These are phyloP conservation scores for Oreocharis arfaki DNA, from an alignment of 2,113 vertebrate genomes.

Conservation along the genomic window DNA sequence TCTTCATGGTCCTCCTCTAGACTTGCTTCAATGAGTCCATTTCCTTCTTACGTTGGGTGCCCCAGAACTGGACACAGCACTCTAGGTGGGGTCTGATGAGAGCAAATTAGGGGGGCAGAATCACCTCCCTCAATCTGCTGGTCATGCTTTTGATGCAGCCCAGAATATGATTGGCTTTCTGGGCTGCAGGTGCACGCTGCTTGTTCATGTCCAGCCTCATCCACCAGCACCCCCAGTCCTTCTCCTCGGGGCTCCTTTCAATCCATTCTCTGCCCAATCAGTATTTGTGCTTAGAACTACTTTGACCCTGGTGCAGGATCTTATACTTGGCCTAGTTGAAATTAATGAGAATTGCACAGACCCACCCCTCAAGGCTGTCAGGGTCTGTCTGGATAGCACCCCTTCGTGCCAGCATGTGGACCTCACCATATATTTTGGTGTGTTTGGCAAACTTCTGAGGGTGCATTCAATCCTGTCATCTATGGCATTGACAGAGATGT, in stretches of 20 bases:
- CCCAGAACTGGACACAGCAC: neutral
- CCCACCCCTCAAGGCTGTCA: neutral
- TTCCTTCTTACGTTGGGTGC: fast-evolving
- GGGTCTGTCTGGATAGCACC: neutral
- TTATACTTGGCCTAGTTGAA: neutral
- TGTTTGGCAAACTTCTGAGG: neutral
- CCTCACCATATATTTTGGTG: neutral
- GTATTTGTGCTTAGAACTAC: neutral
- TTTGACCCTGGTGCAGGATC: neutral
- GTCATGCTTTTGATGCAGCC: neutral
- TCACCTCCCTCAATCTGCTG: neutral
- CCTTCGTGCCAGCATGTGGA: neutral
- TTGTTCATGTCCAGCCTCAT: neutral
- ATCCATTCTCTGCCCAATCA: neutral
- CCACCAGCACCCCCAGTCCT: neutral
- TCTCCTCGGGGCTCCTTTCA: neutral
- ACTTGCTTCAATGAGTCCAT: neutral
- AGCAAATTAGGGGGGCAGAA: neutral
- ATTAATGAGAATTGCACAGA: neutral
- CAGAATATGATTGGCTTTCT: neutral
- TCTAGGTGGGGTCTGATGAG: neutral
- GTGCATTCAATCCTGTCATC: neutral
- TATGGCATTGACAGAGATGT: neutral
- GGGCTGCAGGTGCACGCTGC: neutral
- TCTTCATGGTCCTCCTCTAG: fast-evolving